Evolutionary conservation across 92 coral and sea anemone species (phyloP), one percentile per base, ranked within the genome.

Genomic region (Palythoa heliodiscus): DNA sequence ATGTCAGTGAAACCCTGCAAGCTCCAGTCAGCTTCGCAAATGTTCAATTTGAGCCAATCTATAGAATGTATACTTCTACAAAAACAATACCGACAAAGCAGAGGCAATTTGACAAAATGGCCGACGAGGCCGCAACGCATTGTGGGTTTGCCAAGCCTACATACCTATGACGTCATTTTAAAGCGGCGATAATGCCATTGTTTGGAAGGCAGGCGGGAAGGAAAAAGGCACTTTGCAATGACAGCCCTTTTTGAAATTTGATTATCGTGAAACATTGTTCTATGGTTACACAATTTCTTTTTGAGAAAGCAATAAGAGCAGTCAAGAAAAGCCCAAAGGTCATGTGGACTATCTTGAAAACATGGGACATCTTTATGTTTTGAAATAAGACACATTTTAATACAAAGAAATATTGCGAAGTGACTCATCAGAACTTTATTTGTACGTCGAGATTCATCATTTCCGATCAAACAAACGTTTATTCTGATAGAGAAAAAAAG

Each of bases 131-230:
- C 75, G 83, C 84, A 67, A 8, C 7, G 97, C 80, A 84, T 84
- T 73, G 23, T 91, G 97, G 98, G 93, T 88, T 76, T 88, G 93
- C 98, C 98, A 94, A 94, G 98, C 98, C 98, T 94, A 83, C 98
- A 92, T 94, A 90, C 98, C 95, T 77, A 84, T 87, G 95, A 92
- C 98, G 93, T 94, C 89, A 92, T 77, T 75, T 91, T 60, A 63
- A 71, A 75, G 43, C 76, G 76, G 78, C 63, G 83, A 80, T 79
- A 19, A 64, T 16, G 63, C 95, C 75, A 83, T 75, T 91, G 78
- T 93, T 92, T 93, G 92, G 54, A 60, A 63, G 73, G 47, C 73
- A 25, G 43, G 73, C 73, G 73, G 73, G 47, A 69, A 69, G 43
- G 73, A 69, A 29, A 69, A 63, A 19, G 69, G 37, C 55, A 29